Conservation (phyloP, 1,140 invertebrate genomes). For the Manduca sexta region DNA sequence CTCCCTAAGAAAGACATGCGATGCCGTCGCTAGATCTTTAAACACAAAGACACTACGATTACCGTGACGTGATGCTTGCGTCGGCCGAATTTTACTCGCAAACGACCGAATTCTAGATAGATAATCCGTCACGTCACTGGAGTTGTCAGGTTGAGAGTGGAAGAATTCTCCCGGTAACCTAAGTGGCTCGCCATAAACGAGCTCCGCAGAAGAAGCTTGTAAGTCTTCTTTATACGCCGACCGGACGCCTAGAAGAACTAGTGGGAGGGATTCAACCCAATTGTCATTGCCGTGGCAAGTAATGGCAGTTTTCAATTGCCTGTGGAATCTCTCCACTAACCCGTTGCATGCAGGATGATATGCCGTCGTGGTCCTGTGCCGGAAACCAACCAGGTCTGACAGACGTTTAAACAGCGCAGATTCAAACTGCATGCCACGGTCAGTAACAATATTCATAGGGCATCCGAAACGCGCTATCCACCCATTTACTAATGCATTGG, state of each 20-base stretch:
- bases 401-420: not conserved
- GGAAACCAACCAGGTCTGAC: not conserved
- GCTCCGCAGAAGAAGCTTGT: constrained; percentile 33
- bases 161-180: constrained; percentile 48
- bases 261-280: constrained; percentile 50
- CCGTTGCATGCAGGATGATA: constrained; percentile 14
- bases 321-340: constrained; percentile 39
- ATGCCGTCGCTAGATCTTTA: constrained; percentile 9
- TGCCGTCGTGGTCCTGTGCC: not conserved
- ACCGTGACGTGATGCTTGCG: constrained; percentile 11
- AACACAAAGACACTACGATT: constrained; percentile 13
- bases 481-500: not conserved
- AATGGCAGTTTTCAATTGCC: constrained; percentile 28
- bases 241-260: constrained; percentile 57
- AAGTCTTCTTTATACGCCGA: constrained; percentile 42
- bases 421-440: not conserved
- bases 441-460: not conserved
- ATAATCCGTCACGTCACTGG: constrained; percentile 11
- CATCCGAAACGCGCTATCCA: constrained; percentile 4
- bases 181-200: constrained; percentile 26
- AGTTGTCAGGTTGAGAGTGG: constrained; percentile 1
- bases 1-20: not conserved
- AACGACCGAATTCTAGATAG: constrained; percentile 6
- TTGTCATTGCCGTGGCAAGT: constrained; percentile 25
- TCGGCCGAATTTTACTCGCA: constrained; percentile 13